A percentile compares a stretch with the other conserved stretches of the same genome.
Conservation (phyloP, 2,888 invertebrate genomes). For the Cephus sareptanus region DNA sequence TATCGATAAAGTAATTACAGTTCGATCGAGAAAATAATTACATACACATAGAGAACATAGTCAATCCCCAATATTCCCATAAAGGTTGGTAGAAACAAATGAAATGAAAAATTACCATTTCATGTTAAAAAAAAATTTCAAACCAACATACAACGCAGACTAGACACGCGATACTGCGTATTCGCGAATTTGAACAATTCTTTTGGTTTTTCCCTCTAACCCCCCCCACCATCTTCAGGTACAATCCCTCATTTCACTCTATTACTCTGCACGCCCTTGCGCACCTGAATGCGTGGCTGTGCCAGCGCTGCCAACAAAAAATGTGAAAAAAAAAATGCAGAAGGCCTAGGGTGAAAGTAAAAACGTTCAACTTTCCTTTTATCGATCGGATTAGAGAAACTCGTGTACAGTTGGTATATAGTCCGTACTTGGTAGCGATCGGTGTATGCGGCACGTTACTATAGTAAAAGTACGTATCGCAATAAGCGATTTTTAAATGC, state of each 20-base stretch:
- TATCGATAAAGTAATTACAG: conserved; percentile 25
- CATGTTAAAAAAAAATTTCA: not conserved
- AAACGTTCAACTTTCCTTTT: not conserved
- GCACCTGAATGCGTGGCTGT: too few relatives aligned
- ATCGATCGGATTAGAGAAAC: not conserved
- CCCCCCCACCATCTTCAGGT: too few relatives aligned
- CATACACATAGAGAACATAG: accelerated
- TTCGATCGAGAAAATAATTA: conserved; percentile 25
- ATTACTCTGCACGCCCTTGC: too few relatives aligned
- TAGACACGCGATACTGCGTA: too few relatives aligned
- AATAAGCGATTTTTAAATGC: not conserved
- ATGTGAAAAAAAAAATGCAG: too few relatives aligned
- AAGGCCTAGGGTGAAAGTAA: too few relatives aligned
- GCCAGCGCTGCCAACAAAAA: too few relatives aligned
- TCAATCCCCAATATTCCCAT: not conserved
- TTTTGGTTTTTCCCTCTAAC: too few relatives aligned
- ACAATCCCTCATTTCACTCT: too few relatives aligned
- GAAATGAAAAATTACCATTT: too few relatives aligned
- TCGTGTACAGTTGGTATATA: not conserved
- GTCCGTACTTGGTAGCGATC: not conserved
- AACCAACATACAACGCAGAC: too few relatives aligned
- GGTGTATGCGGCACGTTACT: not conserved
- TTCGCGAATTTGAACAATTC: too few relatives aligned
- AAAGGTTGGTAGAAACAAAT: not conserved
- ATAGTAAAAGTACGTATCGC: not conserved